Conservation (phyloP, 2,113 vertebrate species). For the Isichthys henryi region DNA sequence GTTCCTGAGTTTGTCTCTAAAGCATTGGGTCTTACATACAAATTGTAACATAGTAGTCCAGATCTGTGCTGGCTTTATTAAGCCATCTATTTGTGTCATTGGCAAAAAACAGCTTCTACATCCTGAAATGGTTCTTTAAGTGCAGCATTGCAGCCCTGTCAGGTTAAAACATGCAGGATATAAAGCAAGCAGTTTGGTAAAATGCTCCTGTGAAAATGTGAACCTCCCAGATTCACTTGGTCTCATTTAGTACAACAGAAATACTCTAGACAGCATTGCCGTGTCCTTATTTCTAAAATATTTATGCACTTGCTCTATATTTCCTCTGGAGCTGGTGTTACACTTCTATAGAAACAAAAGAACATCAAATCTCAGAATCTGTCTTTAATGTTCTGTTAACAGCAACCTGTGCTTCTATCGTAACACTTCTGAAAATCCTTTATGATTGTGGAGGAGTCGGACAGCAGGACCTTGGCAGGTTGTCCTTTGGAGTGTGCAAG, state of each 20-base stretch:
- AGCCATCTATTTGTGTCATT: not conserved
- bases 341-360: not conserved
- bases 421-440: not conserved
- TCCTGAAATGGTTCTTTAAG: not conserved
- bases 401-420: not conserved
- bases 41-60: not conserved
- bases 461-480: not conserved
- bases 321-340: not conserved
- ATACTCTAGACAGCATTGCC: not conserved
- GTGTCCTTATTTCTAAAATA: conserved; percentile 19
- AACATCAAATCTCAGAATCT: not conserved
- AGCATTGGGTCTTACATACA: not conserved
- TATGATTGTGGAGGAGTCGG: not conserved
- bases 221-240: conserved; percentile 2
- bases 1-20: not conserved
- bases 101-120: not conserved
- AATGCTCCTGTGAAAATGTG: not conserved
- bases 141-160: not conserved
- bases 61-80: not conserved
- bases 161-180: not conserved
- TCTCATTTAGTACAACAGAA: not conserved
- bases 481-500: not conserved
- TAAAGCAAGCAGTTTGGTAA: not conserved
- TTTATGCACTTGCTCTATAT: conserved; percentile 14
- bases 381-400: not conserved